Evolutionary conservation across 2,888 invertebrate species (phyloP).

Genomic region (Drosophila peninsularis): DNA sequence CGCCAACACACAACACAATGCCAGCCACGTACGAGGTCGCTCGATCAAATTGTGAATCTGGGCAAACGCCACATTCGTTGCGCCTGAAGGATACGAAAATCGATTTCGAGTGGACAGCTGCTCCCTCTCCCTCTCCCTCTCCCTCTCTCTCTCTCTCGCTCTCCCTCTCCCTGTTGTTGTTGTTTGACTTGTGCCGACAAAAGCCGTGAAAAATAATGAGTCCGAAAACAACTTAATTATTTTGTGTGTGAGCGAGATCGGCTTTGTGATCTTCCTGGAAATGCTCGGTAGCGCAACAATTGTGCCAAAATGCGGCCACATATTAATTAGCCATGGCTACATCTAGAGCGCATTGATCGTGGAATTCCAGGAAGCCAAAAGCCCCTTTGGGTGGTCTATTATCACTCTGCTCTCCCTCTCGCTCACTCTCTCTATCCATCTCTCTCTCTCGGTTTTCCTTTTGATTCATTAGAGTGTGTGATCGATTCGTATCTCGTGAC

Average conservation of each 20-base stretch:
- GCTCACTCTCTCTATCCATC: not conserved
- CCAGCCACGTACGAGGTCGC: conserved; percentile 60
- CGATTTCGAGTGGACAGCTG: conserved; percentile 70
- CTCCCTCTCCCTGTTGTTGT: conserved; percentile 32
- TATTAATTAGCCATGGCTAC: conserved; percentile 69
- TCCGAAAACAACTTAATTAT: conserved; percentile 75
- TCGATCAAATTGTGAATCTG: conserved; percentile 55
- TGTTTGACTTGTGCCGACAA: conserved; percentile 78
- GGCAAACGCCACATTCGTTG: conserved; percentile 64
- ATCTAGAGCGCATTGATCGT: conserved; percentile 43
- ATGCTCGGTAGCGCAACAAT: conserved; percentile 67
- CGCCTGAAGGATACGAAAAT: conserved; percentile 65
- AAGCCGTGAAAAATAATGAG: conserved; percentile 77
- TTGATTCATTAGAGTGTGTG: conserved; percentile 28
- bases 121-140: conserved; percentile 8
- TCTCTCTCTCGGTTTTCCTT: not conserved
- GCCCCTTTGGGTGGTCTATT: conserved; percentile 60
- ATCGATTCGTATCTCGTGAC: conserved; percentile 45
- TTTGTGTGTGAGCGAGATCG: conserved; percentile 28
- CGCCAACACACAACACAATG: conserved; percentile 49
- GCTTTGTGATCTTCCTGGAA: conserved; percentile 59
- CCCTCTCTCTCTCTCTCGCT: not conserved
- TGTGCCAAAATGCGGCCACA: conserved; percentile 72
- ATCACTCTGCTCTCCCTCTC: not conserved
- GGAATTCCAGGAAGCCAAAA: conserved; percentile 55